phyloP scores from a whole-genome alignment of 2,113 vertebrate genomes.

The Prolemur simus region DNA sequence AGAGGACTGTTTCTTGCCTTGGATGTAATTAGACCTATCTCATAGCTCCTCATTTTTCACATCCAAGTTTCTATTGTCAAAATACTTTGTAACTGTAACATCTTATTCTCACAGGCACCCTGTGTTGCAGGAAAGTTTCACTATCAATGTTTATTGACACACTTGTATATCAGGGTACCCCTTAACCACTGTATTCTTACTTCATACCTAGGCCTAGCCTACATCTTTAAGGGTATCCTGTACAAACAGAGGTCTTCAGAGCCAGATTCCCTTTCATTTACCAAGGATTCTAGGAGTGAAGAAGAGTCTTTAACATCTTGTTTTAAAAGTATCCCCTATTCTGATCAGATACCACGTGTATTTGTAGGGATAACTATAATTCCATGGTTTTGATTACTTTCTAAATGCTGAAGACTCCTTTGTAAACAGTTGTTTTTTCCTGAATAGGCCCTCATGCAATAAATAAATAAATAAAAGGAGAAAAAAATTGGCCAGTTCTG shows the following conservation, averaged over 20 bases:
- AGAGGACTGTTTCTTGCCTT: not conserved
- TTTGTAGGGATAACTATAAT: not conserved
- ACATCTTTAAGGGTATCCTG: not conserved
- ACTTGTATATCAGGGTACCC: not conserved
- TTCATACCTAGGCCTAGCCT: not conserved
- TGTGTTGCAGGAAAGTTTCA: not conserved
- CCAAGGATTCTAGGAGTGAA: not conserved
- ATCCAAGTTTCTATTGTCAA: not conserved
- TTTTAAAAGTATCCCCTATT: constrained; percentile 2
- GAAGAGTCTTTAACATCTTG: not conserved
- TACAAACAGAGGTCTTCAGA: not conserved
- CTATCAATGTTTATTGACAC: not conserved
- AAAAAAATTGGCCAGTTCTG: not conserved
- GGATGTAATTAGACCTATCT: constrained; percentile 22
- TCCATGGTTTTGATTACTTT: too few species aligned
- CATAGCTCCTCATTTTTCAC: not conserved
- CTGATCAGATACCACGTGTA: not conserved
- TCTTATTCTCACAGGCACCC: not conserved
- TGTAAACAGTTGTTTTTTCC: not conserved
- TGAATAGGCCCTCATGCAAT: not conserved
- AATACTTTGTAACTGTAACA: not conserved
- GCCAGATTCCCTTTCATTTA: not conserved
- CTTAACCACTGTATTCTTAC: not conserved
- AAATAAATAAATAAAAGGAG: not conserved
- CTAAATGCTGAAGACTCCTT: too few species aligned